Evolutionary conservation across 2,888 invertebrate species (phyloP).

Genomic region (Rhagium mordax): DNA sequence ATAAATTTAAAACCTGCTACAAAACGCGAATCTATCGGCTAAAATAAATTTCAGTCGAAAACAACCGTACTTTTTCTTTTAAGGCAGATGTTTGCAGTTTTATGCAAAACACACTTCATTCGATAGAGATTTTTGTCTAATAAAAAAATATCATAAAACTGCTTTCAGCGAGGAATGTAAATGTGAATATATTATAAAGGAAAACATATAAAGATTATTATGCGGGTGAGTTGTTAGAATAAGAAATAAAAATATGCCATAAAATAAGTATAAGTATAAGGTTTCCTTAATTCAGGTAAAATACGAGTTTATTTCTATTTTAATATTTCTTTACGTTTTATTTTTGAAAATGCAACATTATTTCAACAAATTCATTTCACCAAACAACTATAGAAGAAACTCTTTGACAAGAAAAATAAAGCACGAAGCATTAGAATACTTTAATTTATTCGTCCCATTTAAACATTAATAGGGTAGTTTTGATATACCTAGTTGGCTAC

Average conservation of each 20-base stretch:
- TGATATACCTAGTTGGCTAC: background rate
- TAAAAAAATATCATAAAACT: constrained; percentile 20
- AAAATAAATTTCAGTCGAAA: background rate
- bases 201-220: constrained; percentile 8
- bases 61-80: background rate
- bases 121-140: constrained; percentile 11
- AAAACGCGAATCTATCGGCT: background rate
- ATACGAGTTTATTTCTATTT: background rate
- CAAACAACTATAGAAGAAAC: too few species aligned
- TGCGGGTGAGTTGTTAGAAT: background rate
- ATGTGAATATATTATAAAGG: constrained; percentile 13
- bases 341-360: too few species aligned
- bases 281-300: background rate
- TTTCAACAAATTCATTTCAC: too few species aligned
- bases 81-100: background rate
- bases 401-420: too few species aligned
- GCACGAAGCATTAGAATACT: too few species aligned
- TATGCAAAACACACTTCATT: background rate
- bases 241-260: constrained; percentile 10
- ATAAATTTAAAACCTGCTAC: background rate
- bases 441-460: too few species aligned
- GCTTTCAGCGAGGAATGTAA: constrained; percentile 6
- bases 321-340: background rate
- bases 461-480: too few species aligned
- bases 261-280: background rate